Evolutionary conservation across 53 echinoderm and acorn worm species (phyloP), one percentile per base, ranked within the genome.

Genomic region (Stichopus horrens): DNA sequence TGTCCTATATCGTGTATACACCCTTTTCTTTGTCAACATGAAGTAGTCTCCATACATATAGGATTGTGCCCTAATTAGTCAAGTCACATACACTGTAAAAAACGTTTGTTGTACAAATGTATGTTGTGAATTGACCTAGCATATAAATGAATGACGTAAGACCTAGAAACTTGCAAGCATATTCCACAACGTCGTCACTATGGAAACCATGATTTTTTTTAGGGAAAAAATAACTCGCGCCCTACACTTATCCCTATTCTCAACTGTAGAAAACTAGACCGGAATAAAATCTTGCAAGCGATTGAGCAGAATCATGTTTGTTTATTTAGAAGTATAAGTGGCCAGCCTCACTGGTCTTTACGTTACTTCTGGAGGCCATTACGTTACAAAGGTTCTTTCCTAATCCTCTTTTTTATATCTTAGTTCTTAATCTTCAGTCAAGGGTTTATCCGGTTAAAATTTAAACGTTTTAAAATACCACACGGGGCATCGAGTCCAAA

Each of bases 401-500:
- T 79, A 79, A 79, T 54, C 79, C 79, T 16, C 79, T 79, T 79
- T 21, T 19, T 55, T 77, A 23, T 18, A 79, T 79, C 79, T 54
- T 7, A 55, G 19, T 79, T 79, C 53, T 55, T 55, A 79, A 79
- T 79, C 79, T 77, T 79, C 7, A 37, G 37, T 37, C 37, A 79
- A 79, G 55, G 79, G 79, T 7, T 79, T 79, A 53, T 79, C 54
- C 55, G 55, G 79, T 79, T 79, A 79, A 79, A 79, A 52, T 79
- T 79, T 79, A 79, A 79, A 55, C 79, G 19, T 54, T 19, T 55
- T 55, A 16, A 37, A 55, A 55, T 54, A 18, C 79, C 79, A 18
- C 55, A 79, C 23, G 54, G 10, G n/a, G 8, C 16, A 55, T 14
- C 19, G 9, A n/a, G 52, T 53, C 13, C 19, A 55, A 79, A 53